Conservation (phyloP, 2,113 vertebrate genomes). For the Seriola rivoliana region DNA sequence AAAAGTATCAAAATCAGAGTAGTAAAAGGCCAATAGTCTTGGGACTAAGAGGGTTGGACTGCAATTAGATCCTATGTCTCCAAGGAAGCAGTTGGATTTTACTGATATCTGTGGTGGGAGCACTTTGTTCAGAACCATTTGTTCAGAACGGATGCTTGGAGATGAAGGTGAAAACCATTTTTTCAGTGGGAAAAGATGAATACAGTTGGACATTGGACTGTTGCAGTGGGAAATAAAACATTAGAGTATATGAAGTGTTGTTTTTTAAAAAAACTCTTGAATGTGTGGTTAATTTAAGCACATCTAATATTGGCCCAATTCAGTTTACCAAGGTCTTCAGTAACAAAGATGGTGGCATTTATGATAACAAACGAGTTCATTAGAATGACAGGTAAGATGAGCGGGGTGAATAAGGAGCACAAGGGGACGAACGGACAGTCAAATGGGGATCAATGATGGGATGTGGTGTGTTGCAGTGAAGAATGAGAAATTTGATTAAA, state of each 20-base stretch:
- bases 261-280: background rate
- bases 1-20: slow-evolving; percentile 50
- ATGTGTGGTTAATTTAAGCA: too few relatives aligned
- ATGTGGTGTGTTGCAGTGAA: background rate
- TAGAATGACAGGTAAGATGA: background rate
- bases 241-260: background rate
- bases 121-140: slow-evolving; percentile 13
- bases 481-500: background rate
- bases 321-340: too few relatives aligned
- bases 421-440: background rate
- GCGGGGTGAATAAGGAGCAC: background rate
- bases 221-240: background rate
- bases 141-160: slow-evolving; percentile 8
- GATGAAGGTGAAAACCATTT: slow-evolving; percentile 11
- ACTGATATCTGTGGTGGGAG: slow-evolving; percentile 15
- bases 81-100: slow-evolving; percentile 27
- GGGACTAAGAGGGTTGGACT: slow-evolving; percentile 26
- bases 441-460: background rate
- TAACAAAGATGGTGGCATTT: too few relatives aligned
- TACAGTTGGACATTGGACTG: background rate
- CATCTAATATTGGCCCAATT: too few relatives aligned
- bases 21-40: slow-evolving; percentile 22
- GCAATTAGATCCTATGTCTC: slow-evolving; percentile 41
- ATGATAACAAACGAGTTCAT: background rate
- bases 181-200: background rate